These are phyloP conservation scores for Ceratina japonica DNA, from an alignment of 1,140 invertebrate species.

Conservation along the genomic window DNA sequence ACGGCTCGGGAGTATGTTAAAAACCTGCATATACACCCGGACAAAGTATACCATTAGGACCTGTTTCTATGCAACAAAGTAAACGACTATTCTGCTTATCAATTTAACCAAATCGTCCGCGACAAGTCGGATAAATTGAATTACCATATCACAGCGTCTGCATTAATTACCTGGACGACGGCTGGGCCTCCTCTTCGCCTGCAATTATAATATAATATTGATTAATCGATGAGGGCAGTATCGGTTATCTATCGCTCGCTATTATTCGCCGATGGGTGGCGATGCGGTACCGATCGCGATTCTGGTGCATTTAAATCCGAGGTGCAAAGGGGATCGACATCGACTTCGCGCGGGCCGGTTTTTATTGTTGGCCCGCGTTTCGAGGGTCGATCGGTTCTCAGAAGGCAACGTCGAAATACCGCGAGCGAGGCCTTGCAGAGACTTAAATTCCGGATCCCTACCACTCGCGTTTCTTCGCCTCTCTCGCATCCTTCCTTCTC, in stretches of 20 bases:
- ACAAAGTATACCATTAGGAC: neutral
- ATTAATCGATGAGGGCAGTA: neutral
- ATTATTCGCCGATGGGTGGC: neutral
- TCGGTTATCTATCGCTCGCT: neutral
- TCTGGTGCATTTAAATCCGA: slow-evolving; percentile 7
- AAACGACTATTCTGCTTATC: neutral
- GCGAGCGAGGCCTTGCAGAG: slow-evolving; percentile 52
- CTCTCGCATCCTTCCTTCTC: slow-evolving; percentile 48
- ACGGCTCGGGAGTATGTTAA: neutral
- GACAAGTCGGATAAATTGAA: too few species aligned
- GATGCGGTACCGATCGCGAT: neutral
- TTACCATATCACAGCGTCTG: neutral
- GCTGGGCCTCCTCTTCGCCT: too few species aligned
- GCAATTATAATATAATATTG: neutral
- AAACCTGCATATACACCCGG: neutral
- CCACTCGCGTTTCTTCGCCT: slow-evolving; percentile 55
- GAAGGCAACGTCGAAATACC: slow-evolving; percentile 60
- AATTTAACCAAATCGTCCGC: neutral
- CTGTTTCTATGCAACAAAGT: neutral
- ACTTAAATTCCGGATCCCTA: slow-evolving; percentile 43
- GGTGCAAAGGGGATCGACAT: neutral
- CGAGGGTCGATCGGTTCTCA: slow-evolving; percentile 67
- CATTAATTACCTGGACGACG: neutral
- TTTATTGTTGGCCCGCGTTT: slow-evolving; percentile 46
- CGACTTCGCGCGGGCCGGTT: slow-evolving; percentile 1